Percentiles rank a stretch among this genome's conserved stretches.
Evolutionary conservation across 2,797 vertebrate species (phyloP).

Genomic region (Sebastes reedi): DNA sequence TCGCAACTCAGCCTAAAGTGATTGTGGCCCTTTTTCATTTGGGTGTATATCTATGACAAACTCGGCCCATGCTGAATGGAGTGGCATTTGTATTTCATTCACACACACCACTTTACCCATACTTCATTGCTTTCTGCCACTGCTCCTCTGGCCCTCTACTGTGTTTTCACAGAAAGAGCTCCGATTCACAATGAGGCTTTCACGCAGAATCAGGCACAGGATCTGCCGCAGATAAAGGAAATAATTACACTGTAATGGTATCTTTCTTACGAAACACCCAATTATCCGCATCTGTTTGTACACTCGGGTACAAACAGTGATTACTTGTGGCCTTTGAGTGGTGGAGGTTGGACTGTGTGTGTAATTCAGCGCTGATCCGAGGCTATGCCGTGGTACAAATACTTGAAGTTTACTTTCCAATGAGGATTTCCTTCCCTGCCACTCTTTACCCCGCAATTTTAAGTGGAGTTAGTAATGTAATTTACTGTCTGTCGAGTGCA

Average conservation of each 20-base stretch:
- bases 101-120: conserved; percentile 55
- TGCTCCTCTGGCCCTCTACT: conserved; percentile 20
- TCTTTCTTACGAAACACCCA: conserved; percentile 60
- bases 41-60: conserved; percentile 55
- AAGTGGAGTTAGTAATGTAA: conserved; percentile 49
- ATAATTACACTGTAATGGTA: conserved; percentile 60
- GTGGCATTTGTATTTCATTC: conserved; percentile 67
- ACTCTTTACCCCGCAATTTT: conserved; percentile 42
- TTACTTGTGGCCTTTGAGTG: conserved; percentile 44
- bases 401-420: conserved; percentile 35
- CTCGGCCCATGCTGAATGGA: conserved; percentile 52
- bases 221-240: conserved; percentile 60
- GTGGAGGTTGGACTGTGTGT: conserved; percentile 9
- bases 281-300: conserved; percentile 64
- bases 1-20: conserved; percentile 71
- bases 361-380: conserved; percentile 37
- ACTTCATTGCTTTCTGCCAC: conserved; percentile 63
- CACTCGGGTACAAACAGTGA: conserved; percentile 56
- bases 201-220: conserved; percentile 28
- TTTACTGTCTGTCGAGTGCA: conserved; percentile 48
- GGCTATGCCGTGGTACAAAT: background rate
- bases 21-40: conserved; percentile 75
- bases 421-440: conserved; percentile 29
- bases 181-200: conserved; percentile 51
- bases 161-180: conserved; percentile 45